Evolutionary conservation across 2,888 invertebrate genomes (phyloP), one percentile per base, ranked within the genome.

Genomic region (Toxonevra muliebris): DNA sequence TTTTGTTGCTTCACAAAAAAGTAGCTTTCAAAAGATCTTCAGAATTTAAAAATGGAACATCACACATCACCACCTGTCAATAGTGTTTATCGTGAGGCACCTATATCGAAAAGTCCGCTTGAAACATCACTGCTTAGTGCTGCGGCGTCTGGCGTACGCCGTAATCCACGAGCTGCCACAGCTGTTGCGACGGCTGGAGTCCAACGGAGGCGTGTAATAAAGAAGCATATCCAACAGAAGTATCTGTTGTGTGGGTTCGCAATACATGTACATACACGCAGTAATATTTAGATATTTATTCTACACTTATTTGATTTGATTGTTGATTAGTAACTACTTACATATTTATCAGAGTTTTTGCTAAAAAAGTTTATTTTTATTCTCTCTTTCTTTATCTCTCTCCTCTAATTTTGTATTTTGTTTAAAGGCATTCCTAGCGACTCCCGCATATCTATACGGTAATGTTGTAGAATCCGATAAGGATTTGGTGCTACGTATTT

Each of bases 181-280:
- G 78, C 82, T 55, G 80, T 83, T 0, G 80, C 83, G 52, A 82
- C 83, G 54, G 79, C 83, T 63, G 82, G 83, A 8, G 80, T 84
- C 15, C 83, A 81, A 64, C 76, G 84, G 15, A 79, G 84, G 53
- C 81, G 84, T 17, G 82, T 85, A 66, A 79, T 84, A 71, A 85
- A 85, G 73, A 84, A 84, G 73, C 84, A 85, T 76, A 82, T 85
- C 68, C 85, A 84, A 77, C 84, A 85, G 75, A 85, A 85, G 77
- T 85, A 84, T 75, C 80, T 85, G 78, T 77, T 85, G 75, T 85
- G 85, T 79, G 84, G 84, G 72, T 84, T 85, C 75, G 84, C 82
- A 72, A 84, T 85, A 75, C 84, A 85, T 79, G 84, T 85, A 84
- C 74, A 80, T 75, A 75, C 61, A 61, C 41, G 70, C 53, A 30